These are phyloP conservation scores for Hydrotaea diabolus DNA, from an alignment of 2,888 invertebrate genomes.

Conservation along the genomic window DNA sequence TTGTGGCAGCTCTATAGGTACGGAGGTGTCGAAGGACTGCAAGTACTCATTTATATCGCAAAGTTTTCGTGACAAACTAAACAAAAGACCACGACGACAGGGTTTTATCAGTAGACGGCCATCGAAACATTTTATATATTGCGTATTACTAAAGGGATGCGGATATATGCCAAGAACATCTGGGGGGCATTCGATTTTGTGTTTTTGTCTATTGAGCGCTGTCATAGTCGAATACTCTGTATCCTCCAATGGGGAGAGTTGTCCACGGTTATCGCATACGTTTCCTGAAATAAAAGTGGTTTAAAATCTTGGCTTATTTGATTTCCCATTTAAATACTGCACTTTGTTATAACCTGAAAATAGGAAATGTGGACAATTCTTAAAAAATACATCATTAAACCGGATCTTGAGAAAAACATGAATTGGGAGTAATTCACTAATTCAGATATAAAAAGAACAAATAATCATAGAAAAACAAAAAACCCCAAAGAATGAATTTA, in stretches of 20 bases:
- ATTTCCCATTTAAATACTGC: no score
- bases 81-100: slow-evolving; percentile 24
- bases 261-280: not conserved
- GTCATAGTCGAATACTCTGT: not conserved
- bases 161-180: slow-evolving; percentile 42
- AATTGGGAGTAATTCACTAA: no score
- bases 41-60: slow-evolving; percentile 1
- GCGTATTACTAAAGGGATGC: slow-evolving; percentile 46
- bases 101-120: slow-evolving; percentile 15
- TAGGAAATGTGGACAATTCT: no score
- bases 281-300: not conserved
- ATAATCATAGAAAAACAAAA: no score
- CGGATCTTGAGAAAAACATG: no score
- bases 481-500: no score
- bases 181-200: slow-evolving; percentile 36
- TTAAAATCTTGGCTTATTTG: no score
- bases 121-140: slow-evolving; percentile 46
- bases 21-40: not conserved
- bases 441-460: no score
- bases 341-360: no score
- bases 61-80: slow-evolving; percentile 21
- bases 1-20: not conserved
- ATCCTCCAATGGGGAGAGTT: not conserved
- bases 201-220: not conserved
- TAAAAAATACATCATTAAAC: no score